These are phyloP conservation scores for Euzetes globulus DNA, from an alignment of 2,888 invertebrate genomes.

Conservation along the genomic window DNA sequence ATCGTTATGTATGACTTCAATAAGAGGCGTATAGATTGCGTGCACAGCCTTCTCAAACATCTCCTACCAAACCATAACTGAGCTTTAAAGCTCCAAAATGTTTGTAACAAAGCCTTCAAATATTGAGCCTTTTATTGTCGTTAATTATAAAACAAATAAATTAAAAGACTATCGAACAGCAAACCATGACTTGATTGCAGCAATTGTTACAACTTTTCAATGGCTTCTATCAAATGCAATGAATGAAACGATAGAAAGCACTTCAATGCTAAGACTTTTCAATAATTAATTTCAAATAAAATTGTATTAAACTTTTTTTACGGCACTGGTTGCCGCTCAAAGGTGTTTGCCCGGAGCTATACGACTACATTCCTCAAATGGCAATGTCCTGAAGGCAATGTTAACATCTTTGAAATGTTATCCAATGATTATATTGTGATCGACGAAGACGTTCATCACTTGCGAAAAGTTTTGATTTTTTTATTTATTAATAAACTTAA, in stretches of 20 bases:
- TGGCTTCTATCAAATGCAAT: too few species aligned
- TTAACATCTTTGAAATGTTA: conserved; percentile 9
- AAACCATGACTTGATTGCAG: neutral
- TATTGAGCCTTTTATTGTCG: too few species aligned
- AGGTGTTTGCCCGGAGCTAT: conserved; percentile 12
- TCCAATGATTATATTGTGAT: neutral
- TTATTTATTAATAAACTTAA: neutral
- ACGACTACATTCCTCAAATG: conserved; percentile 25
- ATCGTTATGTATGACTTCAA: neutral
- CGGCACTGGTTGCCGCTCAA: neutral
- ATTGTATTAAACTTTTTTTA: conserved; percentile 2
- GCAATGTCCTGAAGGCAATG: conserved; percentile 27
- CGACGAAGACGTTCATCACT: conserved; percentile 7
- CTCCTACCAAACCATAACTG: too few species aligned
- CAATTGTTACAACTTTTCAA: neutral
- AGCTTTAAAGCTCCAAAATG: neutral
- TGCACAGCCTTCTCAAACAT: neutral
- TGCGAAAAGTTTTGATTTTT: neutral
- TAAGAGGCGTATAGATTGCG: neutral
- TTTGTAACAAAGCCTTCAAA: too few species aligned
- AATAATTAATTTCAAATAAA: conserved; percentile 20
- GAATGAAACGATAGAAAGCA: neutral
- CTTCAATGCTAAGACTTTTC: neutral
- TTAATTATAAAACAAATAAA: too few species aligned
- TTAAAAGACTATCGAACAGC: neutral